These are phyloP conservation scores for Cyanistes caeruleus DNA, from an alignment of 2,113 vertebrate genomes.

Conservation along the genomic window DNA sequence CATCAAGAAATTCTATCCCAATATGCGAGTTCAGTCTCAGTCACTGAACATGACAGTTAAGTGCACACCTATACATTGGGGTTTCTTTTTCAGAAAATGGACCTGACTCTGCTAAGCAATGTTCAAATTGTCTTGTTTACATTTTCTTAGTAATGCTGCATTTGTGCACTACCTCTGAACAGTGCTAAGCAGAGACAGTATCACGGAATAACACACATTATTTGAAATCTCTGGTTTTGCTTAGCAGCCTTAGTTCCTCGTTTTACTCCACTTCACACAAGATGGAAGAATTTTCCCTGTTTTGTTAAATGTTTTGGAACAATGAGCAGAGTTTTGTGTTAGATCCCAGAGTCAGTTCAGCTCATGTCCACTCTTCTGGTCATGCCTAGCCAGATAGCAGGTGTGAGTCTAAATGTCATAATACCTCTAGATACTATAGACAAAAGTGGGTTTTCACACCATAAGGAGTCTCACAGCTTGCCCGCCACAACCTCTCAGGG, in stretches of 20 bases:
- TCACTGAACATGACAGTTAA: background rate
- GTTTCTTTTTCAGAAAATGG: background rate
- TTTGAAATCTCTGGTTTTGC: background rate
- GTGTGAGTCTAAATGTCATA: background rate
- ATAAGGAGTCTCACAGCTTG: background rate
- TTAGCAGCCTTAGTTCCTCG: background rate
- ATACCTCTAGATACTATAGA: background rate
- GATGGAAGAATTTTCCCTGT: background rate
- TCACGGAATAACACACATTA: background rate
- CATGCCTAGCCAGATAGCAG: background rate
- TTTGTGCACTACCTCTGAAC: conserved; percentile 48
- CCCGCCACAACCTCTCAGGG: conserved; percentile 1
- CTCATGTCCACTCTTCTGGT: background rate
- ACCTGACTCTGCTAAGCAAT: conserved; percentile 1
- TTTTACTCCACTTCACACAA: background rate
- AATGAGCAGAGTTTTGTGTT: background rate
- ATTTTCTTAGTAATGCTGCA: conserved; percentile 42
- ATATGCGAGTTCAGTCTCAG: accelerated
- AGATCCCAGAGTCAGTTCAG: background rate
- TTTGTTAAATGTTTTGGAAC: background rate
- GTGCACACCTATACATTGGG: background rate
- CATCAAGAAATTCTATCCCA: background rate
- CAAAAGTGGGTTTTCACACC: background rate
- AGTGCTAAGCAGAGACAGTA: conserved; percentile 33
- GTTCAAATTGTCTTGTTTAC: conserved; percentile 47